These are phyloP conservation scores for Romanogobio albipinnatus DNA, from an alignment of 2,113 vertebrate species.

Conservation along the genomic window DNA sequence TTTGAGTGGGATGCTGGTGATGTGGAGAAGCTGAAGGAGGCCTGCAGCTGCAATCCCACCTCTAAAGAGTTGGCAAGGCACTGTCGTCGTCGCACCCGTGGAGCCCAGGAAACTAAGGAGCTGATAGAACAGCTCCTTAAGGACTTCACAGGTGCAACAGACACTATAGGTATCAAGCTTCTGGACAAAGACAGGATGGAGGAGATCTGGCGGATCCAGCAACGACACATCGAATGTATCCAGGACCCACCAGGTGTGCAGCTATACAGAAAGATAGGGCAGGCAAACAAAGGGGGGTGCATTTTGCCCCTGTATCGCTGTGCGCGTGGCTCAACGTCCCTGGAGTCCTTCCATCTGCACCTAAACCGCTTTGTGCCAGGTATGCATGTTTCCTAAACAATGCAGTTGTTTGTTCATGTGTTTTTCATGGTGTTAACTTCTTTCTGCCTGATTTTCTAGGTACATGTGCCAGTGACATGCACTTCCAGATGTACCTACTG, in stretches of 20 bases:
- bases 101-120: neutral
- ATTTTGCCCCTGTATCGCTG: too few species aligned
- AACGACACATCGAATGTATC: neutral
- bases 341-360: too few species aligned
- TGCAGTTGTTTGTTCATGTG: too few species aligned
- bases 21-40: neutral
- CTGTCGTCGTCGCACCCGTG: neutral
- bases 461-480: too few species aligned
- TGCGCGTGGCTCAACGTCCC: too few species aligned
- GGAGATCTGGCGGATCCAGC: neutral
- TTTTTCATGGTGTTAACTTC: too few species aligned
- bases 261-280: too few species aligned
- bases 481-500: too few species aligned
- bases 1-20: neutral
- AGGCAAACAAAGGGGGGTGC: too few species aligned
- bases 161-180: conserved; percentile 8
- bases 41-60: neutral
- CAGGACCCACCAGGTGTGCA: neutral
- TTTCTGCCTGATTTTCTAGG: too few species aligned
- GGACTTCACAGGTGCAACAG: neutral
- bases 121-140: neutral
- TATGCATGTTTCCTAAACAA: too few species aligned
- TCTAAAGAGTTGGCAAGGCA: neutral
- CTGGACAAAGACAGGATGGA: neutral
- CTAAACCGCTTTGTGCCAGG: too few species aligned